Percentiles rank a stretch among this genome's conserved stretches.
phyloP scores from a whole-genome alignment of 2,113 vertebrate genomes.

The Pygoscelis adeliae region DNA sequence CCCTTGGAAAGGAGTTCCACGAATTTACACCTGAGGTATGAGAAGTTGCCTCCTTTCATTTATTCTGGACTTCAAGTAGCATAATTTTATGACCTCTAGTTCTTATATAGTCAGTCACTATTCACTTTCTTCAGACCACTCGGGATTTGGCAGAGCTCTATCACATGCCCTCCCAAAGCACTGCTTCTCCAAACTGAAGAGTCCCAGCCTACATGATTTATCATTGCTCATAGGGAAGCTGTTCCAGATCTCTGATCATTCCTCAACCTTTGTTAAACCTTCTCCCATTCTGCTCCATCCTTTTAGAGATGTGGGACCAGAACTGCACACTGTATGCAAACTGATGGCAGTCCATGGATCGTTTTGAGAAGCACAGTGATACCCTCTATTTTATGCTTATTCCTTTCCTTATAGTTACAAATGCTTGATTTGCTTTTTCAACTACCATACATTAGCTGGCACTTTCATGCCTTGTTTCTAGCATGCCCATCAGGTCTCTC shows the following conservation, averaged over 20 bases:
- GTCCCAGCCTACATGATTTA: neutral
- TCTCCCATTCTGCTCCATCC: neutral
- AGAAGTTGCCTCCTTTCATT: neutral
- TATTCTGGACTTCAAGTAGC: neutral
- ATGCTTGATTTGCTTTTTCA: neutral
- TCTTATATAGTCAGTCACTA: neutral
- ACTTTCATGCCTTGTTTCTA: neutral
- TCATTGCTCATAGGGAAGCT: neutral
- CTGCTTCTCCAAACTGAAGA: neutral
- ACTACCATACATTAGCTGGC: neutral
- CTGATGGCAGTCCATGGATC: neutral
- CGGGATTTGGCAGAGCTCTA: neutral
- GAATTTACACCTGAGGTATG: neutral
- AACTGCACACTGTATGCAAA: neutral
- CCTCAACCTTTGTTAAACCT: neutral
- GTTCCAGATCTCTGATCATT: neutral
- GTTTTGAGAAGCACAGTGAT: neutral
- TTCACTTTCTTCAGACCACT: neutral
- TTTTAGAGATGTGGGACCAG: neutral
- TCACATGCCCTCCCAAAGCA: neutral
- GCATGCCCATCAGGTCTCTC: neutral
- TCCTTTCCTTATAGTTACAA: neutral
- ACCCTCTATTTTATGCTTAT: neutral
- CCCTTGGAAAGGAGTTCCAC: neutral
- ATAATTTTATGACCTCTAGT: neutral